Percentiles rank a stretch among this genome's conserved stretches.
These are phyloP conservation scores for Tinea trinotella DNA, from an alignment of 2,888 invertebrate genomes.

Conservation along the genomic window DNA sequence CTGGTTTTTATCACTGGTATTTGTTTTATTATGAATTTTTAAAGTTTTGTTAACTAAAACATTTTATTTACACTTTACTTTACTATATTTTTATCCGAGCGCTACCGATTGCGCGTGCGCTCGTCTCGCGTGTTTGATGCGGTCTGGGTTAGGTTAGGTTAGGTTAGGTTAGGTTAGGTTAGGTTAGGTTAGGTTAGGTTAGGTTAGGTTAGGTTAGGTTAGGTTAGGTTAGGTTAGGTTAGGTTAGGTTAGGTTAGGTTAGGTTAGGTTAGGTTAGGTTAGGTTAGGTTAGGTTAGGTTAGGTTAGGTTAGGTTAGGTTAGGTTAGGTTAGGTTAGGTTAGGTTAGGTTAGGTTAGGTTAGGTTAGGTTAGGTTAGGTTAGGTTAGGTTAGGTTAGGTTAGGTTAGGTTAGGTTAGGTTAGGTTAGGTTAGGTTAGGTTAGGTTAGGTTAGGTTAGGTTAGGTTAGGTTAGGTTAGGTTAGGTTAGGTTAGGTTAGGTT, in stretches of 20 bases:
- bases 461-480: background rate
- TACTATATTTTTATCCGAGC: too few relatives aligned
- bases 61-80: too few relatives aligned
- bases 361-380: background rate
- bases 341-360: background rate
- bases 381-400: background rate
- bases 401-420: background rate
- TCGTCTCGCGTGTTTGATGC: too few relatives aligned
- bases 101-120: too few relatives aligned
- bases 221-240: background rate
- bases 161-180: background rate
- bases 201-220: background rate
- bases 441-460: background rate
- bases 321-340: background rate
- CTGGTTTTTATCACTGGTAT: too few relatives aligned
- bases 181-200: background rate
- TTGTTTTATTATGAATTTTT: too few relatives aligned
- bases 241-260: background rate
- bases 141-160: too few relatives aligned
- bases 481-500: background rate
- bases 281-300: background rate
- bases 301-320: background rate
- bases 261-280: background rate
- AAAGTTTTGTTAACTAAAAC: too few relatives aligned
- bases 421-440: background rate